Evolutionary conservation across 1,140 invertebrate genomes (phyloP), one percentile per base, ranked within the genome.

Genomic region (Papilio xuthus): DNA sequence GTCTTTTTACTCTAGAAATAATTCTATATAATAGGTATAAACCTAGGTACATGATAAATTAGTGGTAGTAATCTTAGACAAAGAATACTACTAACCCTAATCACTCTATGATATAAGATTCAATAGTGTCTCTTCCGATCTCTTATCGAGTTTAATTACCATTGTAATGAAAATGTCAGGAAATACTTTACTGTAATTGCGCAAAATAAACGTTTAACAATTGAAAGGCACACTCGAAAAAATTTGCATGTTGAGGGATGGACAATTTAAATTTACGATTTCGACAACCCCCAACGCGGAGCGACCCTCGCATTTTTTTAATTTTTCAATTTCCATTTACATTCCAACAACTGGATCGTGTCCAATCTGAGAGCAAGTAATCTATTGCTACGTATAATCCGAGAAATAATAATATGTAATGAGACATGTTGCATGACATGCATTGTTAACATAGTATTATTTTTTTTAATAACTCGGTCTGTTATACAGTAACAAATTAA

Each of bases 191-290:
- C 60, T 32, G 60, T 73, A 73, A 73, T 73, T 73, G 71, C 10
- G 13, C n/a, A 47, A 26, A 26, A n/a, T 73, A 73, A 72, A 26
- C 23, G 41, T 47, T 86, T 78, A 84, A 85, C 87, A 87, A 87
- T 88, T 89, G 88, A 88, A 89, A 88, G 84, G 86, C 83, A 88
- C 85, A 86, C 80, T 88, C 84, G 85, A 81, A 87, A 91, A 60
- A 93, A 93, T 93, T 91, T 93, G 86, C 92, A 93, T 93, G 88
- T 88, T 88, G 86, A 88, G 89, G 87, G 87, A 88, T 90, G 90
- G 89, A 92, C 90, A 92, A 93, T 93, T 93, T 92, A 92, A 93
- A 93, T 93, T 93, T 93, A 93, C 92, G 91, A 91, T 91, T 91
- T 85, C 83, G 78, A 85, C 83, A 81, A 81, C 90, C 89, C 89